Evolutionary conservation across 2,113 vertebrate genomes (phyloP).

Genomic region (Salvelinus fontinalis): DNA sequence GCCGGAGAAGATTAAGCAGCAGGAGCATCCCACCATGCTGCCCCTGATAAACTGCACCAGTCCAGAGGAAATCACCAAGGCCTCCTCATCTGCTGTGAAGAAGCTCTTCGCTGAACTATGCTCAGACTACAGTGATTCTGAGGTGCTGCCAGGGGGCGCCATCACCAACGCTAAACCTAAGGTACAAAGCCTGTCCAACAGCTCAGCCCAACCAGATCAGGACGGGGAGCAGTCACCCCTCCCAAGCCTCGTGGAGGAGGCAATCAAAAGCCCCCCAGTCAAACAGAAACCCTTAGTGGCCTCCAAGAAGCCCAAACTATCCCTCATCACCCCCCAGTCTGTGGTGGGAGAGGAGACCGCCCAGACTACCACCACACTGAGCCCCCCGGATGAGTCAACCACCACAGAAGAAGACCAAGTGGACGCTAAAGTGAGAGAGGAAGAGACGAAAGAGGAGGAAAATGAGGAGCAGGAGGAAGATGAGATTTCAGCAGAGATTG

Average conservation of each 20-base stretch:
- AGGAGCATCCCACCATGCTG: slow-evolving; percentile 51
- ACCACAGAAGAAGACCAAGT: slow-evolving; percentile 40
- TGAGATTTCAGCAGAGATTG: slow-evolving; percentile 60
- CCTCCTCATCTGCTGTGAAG: slow-evolving; percentile 62
- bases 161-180: slow-evolving; percentile 30
- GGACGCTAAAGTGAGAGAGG: slow-evolving; percentile 34
- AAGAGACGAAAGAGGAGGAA: slow-evolving; percentile 45
- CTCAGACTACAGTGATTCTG: slow-evolving; percentile 41
- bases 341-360: slow-evolving; percentile 17
- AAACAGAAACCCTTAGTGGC: slow-evolving; percentile 87
- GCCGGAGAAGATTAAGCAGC: slow-evolving; percentile 63
- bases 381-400: slow-evolving; percentile 14
- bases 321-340: slow-evolving; percentile 51
- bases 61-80: slow-evolving; percentile 33
- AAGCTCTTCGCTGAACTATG: slow-evolving; percentile 64
- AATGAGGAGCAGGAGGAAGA: slow-evolving; percentile 55
- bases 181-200: slow-evolving; percentile 33
- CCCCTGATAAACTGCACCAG: slow-evolving; percentile 36
- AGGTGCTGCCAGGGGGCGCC: slow-evolving; percentile 15
- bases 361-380: slow-evolving; percentile 3
- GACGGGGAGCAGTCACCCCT: slow-evolving; percentile 24
- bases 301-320: slow-evolving; percentile 91
- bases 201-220: slow-evolving; percentile 23
- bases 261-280: slow-evolving; percentile 60
- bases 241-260: slow-evolving; percentile 48